A percentile compares a stretch with the other conserved stretches of the same genome.
phyloP scores from a whole-genome alignment of 2,113 vertebrate genomes.

The Alligator mississippiensis region DNA sequence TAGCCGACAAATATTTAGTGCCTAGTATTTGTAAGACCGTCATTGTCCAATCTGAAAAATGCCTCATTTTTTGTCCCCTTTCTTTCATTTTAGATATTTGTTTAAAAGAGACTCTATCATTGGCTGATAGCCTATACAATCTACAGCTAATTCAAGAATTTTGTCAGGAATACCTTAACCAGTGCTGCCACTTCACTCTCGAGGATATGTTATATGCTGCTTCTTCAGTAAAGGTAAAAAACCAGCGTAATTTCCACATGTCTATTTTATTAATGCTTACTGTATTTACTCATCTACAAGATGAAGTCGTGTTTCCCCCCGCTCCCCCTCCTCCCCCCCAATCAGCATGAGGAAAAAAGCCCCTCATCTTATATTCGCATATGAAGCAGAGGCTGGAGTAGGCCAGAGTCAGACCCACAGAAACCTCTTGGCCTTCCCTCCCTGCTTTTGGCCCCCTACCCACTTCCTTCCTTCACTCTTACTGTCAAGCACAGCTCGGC shows the following conservation, averaged over 20 bases:
- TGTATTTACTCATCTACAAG: too few relatives aligned
- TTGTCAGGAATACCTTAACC: slow-evolving; percentile 93
- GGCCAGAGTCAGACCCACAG: too few relatives aligned
- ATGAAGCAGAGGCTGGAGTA: too few relatives aligned
- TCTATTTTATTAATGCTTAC: background rate
- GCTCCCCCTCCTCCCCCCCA: too few relatives aligned
- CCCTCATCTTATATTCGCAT: too few relatives aligned
- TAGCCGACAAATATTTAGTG: background rate
- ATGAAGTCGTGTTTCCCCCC: too few relatives aligned
- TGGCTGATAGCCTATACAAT: slow-evolving; percentile 95
- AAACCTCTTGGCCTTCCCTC: too few relatives aligned
- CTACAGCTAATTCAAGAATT: slow-evolving; percentile 95
- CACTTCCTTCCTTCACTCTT: too few relatives aligned
- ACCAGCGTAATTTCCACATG: background rate
- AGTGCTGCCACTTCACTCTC: slow-evolving; percentile 93
- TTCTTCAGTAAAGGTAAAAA: slow-evolving; percentile 92
- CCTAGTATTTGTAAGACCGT: background rate
- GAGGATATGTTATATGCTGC: slow-evolving; percentile 97
- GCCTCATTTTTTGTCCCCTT: slow-evolving; percentile 11
- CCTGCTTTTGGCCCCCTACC: too few relatives aligned
- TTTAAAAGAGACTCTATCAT: slow-evolving; percentile 94
- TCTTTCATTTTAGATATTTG: slow-evolving; percentile 87
- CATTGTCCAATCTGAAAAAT: background rate
- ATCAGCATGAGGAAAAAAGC: too few relatives aligned
- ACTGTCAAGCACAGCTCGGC: too few relatives aligned